Evolutionary conservation across 1,140 invertebrate genomes (phyloP).

Genomic region (Dolichoris vasculosae): DNA sequence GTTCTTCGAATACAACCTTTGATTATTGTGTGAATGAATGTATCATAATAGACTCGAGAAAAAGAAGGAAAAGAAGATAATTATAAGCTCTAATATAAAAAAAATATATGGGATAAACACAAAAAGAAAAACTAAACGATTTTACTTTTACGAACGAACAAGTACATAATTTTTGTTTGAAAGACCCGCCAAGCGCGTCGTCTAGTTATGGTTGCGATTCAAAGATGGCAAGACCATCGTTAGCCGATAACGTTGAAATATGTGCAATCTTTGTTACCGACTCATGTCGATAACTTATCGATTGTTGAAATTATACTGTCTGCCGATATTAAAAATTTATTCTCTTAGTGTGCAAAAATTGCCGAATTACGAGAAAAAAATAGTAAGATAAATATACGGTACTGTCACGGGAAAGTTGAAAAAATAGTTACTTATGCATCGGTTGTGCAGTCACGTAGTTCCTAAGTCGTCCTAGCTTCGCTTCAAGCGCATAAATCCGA

Average conservation of each 20-base stretch:
- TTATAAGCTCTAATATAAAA: not conserved
- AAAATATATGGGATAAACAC: constrained; percentile 33
- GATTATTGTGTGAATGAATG: constrained; percentile 53
- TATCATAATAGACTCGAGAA: constrained; percentile 17
- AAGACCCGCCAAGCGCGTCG: not conserved
- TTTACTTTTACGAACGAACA: constrained; percentile 10
- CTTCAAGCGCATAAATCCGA: constrained; percentile 52
- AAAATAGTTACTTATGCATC: constrained; percentile 73
- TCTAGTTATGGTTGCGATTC: constrained; percentile 1
- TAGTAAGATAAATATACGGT: constrained; percentile 51
- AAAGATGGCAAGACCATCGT: constrained; percentile 54
- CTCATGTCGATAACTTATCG: constrained; percentile 53
- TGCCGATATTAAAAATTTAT: not conserved
- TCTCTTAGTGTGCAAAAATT: constrained; percentile 32
- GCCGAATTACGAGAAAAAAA: constrained; percentile 24
- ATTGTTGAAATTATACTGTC: not conserved
- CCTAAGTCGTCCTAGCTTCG: constrained; percentile 75
- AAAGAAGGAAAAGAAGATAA: not conserved
- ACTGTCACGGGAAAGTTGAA: constrained; percentile 59
- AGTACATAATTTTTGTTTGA: not conserved
- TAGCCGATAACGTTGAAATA: not conserved
- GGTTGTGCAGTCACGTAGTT: constrained; percentile 75
- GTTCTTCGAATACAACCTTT: constrained; percentile 71
- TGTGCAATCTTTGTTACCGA: constrained; percentile 35
- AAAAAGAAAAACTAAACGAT: constrained; percentile 56